A percentile compares a stretch with the other conserved stretches of the same genome.
phyloP scores from a whole-genome alignment of 2,888 invertebrate species.

The Merodon equestris region DNA sequence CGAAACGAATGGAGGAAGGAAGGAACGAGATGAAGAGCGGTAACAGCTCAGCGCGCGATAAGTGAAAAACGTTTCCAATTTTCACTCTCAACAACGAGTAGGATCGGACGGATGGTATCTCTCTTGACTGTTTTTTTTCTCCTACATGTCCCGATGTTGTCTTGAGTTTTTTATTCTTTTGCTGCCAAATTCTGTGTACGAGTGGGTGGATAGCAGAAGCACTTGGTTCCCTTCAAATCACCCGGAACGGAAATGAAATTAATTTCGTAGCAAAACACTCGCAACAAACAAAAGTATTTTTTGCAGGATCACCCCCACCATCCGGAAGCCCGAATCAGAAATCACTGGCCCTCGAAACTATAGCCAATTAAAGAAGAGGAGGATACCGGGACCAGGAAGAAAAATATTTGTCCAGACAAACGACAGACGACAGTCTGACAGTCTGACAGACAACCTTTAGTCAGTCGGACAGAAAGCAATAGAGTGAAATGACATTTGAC shows the following conservation, averaged over 20 bases:
- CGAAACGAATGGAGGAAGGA: not conserved
- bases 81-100: too few relatives aligned
- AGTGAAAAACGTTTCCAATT: constrained; percentile 37
- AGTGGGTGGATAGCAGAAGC: constrained; percentile 6
- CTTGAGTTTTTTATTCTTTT: not conserved
- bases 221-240: constrained; percentile 34
- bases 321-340: too few relatives aligned
- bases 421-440: too few relatives aligned
- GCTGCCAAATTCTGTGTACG: constrained; percentile 23
- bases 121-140: constrained; percentile 19
- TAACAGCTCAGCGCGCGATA: constrained; percentile 25
- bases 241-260: constrained; percentile 56
- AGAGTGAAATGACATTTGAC: constrained; percentile 4
- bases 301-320: too few relatives aligned
- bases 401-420: constrained; percentile 30
- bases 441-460: too few relatives aligned
- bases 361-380: constrained; percentile 37
- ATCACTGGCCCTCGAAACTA: constrained; percentile 18
- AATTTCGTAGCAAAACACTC: constrained; percentile 24
- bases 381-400: not conserved
- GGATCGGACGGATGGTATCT: too few relatives aligned
- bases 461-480: too few relatives aligned
- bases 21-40: too few relatives aligned
- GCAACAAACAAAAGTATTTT: too few relatives aligned
- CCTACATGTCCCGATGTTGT: not conserved